These are phyloP conservation scores for Himalopsyche tibetana DNA, from an alignment of 2,888 invertebrate species.

Conservation along the genomic window DNA sequence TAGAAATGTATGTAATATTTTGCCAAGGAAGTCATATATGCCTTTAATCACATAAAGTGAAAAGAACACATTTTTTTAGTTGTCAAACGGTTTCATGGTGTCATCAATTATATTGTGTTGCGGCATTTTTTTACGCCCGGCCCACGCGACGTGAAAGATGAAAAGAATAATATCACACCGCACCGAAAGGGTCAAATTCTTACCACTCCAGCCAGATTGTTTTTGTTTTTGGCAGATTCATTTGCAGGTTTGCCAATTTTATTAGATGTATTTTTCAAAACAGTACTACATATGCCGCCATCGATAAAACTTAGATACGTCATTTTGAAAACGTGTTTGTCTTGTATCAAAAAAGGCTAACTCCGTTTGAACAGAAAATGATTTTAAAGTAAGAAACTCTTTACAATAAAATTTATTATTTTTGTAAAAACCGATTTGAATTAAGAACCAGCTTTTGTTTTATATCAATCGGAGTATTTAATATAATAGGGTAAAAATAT, in stretches of 20 bases:
- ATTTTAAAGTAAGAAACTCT: too few species aligned
- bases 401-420: too few species aligned
- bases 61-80: neutral
- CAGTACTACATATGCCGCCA: neutral
- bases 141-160: neutral
- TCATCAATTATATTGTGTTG: neutral
- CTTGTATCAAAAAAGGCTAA: too few species aligned
- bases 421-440: too few species aligned
- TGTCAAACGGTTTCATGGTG: neutral
- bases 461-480: too few species aligned
- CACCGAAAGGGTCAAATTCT: neutral
- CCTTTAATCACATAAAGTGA: neutral
- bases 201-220: neutral
- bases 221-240: neutral
- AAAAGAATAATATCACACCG: neutral
- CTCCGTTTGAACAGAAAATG: too few species aligned
- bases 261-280: neutral
- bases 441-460: too few species aligned
- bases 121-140: neutral
- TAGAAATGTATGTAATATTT: neutral
- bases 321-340: neutral
- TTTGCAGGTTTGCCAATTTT: slow-evolving; percentile 1
- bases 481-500: too few species aligned
- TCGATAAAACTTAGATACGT: neutral
- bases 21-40: neutral